Conservation (phyloP, 2,113 vertebrate genomes). For the Melanostigma gelatinosum region DNA sequence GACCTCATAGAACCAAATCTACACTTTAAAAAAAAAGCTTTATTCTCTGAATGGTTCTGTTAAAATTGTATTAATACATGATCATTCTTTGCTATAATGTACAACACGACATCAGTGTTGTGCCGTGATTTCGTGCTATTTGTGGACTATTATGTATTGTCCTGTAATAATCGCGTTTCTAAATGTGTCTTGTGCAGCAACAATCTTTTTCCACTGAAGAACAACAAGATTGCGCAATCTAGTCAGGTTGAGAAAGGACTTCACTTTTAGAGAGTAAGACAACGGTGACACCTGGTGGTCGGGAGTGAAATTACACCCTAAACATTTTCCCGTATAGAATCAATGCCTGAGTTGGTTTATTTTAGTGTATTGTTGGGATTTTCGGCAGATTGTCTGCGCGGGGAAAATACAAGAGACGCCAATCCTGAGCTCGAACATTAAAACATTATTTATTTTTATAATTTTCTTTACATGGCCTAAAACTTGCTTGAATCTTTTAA, state of each 20-base stretch:
- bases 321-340: not conserved
- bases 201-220: slow-evolving; percentile 39
- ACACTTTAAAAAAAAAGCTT: not conserved
- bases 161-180: not conserved
- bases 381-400: not conserved
- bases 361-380: not conserved
- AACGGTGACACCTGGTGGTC: slow-evolving; percentile 52
- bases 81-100: not conserved
- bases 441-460: not conserved
- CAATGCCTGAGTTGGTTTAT: not conserved
- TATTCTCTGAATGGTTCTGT: not conserved
- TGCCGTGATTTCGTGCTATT: not conserved
- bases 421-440: not conserved
- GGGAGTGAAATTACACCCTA: not conserved
- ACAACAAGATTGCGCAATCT: slow-evolving; percentile 18
- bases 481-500: not conserved
- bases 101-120: not conserved
- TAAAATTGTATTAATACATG: not conserved
- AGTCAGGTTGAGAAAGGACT: not conserved
- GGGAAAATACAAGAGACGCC: not conserved
- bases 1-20: not conserved
- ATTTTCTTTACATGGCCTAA: not conserved
- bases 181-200: slow-evolving; percentile 22
- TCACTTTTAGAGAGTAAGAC: not conserved
- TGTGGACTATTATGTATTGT: slow-evolving; percentile 5